Conservation (phyloP, 2,797 vertebrate species). For the Oryzias dopingdopingensis region DNA sequence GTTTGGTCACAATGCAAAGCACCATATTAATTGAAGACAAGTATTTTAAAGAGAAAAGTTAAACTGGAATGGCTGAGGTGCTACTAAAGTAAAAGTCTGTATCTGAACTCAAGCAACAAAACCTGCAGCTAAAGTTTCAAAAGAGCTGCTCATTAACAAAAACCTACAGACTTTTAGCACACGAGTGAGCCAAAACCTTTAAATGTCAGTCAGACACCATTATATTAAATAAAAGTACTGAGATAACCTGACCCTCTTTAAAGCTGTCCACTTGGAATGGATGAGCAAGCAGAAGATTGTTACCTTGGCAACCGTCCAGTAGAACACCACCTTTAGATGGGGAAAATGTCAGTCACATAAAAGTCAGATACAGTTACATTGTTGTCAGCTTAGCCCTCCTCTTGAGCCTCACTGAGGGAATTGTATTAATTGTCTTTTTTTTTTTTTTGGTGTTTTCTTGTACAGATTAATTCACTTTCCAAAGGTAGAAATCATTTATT, state of each 20-base stretch:
- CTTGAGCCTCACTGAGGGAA: neutral
- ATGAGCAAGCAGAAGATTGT: conserved; percentile 7
- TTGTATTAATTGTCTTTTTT: neutral
- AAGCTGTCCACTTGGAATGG: conserved; percentile 10
- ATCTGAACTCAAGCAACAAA: too few species aligned
- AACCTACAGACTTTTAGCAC: too few species aligned
- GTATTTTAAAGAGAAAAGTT: too few species aligned
- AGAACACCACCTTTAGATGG: conserved; percentile 1
- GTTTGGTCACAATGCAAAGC: too few species aligned
- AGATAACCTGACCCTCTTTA: neutral
- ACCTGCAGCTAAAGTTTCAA: too few species aligned
- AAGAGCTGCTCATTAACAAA: too few species aligned
- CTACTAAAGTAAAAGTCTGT: too few species aligned
- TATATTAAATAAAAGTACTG: too few species aligned
- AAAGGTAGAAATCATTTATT: neutral
- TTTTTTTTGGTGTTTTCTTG: conserved; percentile 7
- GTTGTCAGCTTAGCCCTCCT: neutral
- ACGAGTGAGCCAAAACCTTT: too few species aligned
- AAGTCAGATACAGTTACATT: conserved; percentile 5
- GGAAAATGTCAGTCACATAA: conserved; percentile 12
- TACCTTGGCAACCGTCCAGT: conserved; percentile 8
- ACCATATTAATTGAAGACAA: too few species aligned
- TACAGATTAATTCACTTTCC: neutral
- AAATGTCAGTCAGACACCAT: too few species aligned
- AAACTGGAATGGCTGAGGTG: too few species aligned